Conservation (phyloP, 2,113 vertebrate genomes). For the Peucedramus taeniatus region DNA sequence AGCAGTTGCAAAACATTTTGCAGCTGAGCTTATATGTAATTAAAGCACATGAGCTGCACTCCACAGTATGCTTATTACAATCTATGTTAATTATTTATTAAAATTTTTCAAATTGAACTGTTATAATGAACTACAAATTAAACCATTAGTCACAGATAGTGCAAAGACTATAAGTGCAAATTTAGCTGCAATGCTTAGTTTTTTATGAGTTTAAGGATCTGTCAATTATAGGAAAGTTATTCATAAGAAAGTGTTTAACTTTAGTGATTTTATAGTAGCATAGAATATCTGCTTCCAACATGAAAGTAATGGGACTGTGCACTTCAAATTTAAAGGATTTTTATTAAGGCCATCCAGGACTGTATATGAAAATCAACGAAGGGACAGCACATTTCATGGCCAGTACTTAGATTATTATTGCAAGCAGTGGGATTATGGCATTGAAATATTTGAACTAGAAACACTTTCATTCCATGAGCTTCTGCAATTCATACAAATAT, state of each 20-base stretch:
- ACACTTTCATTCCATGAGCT: not conserved
- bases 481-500: not conserved
- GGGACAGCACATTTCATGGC: not conserved
- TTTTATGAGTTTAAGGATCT: not conserved
- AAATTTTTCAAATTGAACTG: not conserved
- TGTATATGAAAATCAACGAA: not conserved
- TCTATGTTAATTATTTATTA: conserved; percentile 46
- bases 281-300: not conserved
- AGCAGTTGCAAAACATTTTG: not conserved
- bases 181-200: not conserved
- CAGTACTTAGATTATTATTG: not conserved
- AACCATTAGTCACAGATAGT: not conserved
- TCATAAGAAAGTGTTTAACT: not conserved
- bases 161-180: not conserved
- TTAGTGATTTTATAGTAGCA: not conserved
- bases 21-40: conserved; percentile 23
- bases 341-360: not conserved
- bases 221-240: not conserved
- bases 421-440: not conserved
- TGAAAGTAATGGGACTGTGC: not conserved
- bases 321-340: not conserved
- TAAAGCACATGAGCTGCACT: not conserved
- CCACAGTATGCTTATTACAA: not conserved
- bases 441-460: not conserved
- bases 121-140: conserved; percentile 9